Evolutionary conservation across 2,113 vertebrate species (phyloP), one percentile per base, ranked within the genome.

Genomic region (Callaeas wilsoni): DNA sequence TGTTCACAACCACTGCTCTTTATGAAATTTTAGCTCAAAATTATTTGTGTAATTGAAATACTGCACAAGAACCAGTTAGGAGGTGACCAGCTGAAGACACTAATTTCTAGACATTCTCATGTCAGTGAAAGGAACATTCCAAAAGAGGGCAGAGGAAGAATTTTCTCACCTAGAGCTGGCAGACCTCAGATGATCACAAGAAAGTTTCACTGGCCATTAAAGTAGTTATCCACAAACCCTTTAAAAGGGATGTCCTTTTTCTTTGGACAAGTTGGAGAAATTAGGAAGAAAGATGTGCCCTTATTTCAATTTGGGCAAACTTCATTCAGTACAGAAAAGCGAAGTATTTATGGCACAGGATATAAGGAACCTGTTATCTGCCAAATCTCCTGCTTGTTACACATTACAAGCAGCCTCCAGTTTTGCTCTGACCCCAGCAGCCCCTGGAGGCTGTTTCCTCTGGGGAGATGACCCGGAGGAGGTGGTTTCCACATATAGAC

Each of bases 371-470:
- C 1, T 1, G 21, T 35, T 25, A 76, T 55, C 32, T 55, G 17
- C 5, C 39, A 46, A 32, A 62, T 27, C 15, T 69, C 29, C 19
- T 5, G 2, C 37, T n/a, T 7, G 9, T 49, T n/a, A 71, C 47
- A n/a, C 10, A 10, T n/a, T 68, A 33, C 8, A 55, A 89, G 13
- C 6, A 42, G 33, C 27, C 39, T 39, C 29, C 9, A 4, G 7
- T 50, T 83, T 69, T 65, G 19, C 12, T 22, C 25, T 49, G 29
- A 74, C 18, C 13, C 18, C 47, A 42, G 52, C 23, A 82, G 33
- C 4, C 13, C 37, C 30, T 7, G 1, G 1, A 0, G 6, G 22
- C 56, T 64, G 7, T 25, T 77, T 4, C 15, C 37, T 14, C 17
- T 13, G 10, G 23, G 47, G 17, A 64, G 49, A 44, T 53, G 47